Conservation (phyloP, 2,113 vertebrate genomes). For the Sapajus apella region DNA sequence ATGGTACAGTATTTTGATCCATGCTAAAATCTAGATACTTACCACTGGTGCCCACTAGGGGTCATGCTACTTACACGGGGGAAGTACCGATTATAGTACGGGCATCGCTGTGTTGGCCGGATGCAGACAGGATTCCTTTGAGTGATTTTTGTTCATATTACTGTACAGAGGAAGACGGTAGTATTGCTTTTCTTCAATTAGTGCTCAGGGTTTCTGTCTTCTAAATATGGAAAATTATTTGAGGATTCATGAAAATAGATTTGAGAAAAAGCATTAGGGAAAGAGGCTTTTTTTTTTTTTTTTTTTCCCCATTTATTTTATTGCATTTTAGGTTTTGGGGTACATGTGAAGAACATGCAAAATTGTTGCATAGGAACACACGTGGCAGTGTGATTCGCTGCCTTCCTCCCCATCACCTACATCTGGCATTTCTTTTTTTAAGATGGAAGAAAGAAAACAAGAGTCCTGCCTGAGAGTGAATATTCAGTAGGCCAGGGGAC, state of each 20-base stretch:
- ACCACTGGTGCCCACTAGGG: constrained; percentile 64
- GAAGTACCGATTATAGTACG: constrained; percentile 62
- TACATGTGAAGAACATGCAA: too few species aligned
- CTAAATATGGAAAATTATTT: background rate
- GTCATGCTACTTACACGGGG: constrained; percentile 61
- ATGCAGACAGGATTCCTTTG: background rate
- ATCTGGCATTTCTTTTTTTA: background rate
- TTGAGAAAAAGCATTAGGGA: background rate
- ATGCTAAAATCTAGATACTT: background rate
- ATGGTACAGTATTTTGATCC: background rate
- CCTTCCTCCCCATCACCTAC: too few species aligned
- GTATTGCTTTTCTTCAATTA: background rate
- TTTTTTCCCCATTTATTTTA: too few species aligned
- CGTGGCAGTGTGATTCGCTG: too few species aligned
- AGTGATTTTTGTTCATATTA: background rate
- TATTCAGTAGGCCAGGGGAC: background rate
- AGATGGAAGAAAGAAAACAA: background rate
- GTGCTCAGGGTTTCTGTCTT: background rate
- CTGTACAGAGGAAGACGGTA: background rate
- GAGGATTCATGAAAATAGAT: background rate
- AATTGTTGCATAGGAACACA: too few species aligned
- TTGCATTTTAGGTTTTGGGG: too few species aligned
- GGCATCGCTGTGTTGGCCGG: background rate
- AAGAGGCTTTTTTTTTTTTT: background rate
- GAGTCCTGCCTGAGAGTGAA: background rate